Evolutionary conservation across 2,113 vertebrate species (phyloP), one percentile per base, ranked within the genome.

Genomic region (Paradoxurus hermaphroditus): DNA sequence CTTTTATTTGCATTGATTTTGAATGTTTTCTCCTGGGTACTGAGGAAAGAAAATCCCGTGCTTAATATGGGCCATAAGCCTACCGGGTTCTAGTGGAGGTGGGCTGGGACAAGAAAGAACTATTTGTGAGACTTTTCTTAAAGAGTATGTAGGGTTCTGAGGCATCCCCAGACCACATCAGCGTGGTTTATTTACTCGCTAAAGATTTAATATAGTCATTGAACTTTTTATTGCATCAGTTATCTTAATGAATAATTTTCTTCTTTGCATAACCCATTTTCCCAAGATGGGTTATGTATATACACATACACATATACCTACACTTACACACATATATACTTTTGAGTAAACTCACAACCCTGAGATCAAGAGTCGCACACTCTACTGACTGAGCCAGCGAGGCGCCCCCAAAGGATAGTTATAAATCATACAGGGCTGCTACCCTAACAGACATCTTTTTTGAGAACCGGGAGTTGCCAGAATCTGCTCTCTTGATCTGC

Each of bases 141-240:
- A 75, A 67, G 70, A 90, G 1, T 65, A 53, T 67, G 1, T 65
- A 92, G 49, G 72, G 31, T 89, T 70, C 56, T 93, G 41, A 49
- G 77, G 70, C 72, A 63, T 59, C 81, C 67, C 49, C n/a, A 88
- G 19, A 87, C 93, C 79, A 94, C 68, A 70, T 96, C 78, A 86
- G 4, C 67, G 5, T 87, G 23, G 53, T 92, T 94, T 77, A 94
- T 90, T 63, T 56, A 86, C 84, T 75, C 79, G 67, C 44, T 70
- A 51, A 91, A 85, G 19, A 93, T 41, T 90, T 87, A 46, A 53
- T 95, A 15, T 83, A 84, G 92, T 95, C 82, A 53, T 44, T 94
- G 63, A 91, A 65, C 90, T 96, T 96, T 97, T 95, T 90, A 62
- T 81, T 97, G 91, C 90, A 90, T 97, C 68, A 91, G 53, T 90